phyloP scores from a whole-genome alignment of 2,888 invertebrate genomes.

The Copidosoma aretas region DNA sequence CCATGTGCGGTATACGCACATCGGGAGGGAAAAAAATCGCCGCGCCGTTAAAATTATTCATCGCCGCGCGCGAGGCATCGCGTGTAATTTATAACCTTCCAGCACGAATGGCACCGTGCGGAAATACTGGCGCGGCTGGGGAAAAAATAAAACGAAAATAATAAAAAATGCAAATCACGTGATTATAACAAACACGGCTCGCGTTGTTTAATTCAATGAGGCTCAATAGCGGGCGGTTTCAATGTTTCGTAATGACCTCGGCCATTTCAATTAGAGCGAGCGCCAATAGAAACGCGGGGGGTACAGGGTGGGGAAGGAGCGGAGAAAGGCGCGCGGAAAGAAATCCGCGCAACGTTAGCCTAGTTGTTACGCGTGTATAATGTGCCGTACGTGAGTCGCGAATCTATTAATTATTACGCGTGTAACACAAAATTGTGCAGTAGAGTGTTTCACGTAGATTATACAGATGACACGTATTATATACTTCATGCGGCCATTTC shows the following conservation, averaged over 20 bases:
- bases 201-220: slow-evolving; percentile 18
- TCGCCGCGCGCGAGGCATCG: not conserved
- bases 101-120: no score
- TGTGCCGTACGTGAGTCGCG: not conserved
- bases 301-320: not conserved
- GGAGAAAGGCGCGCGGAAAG: not conserved
- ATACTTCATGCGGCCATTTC: not conserved
- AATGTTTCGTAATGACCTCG: slow-evolving; percentile 18
- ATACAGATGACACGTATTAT: slow-evolving; percentile 21
- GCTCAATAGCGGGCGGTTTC: not conserved
- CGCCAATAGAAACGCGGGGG: not conserved
- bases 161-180: no score
- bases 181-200: no score
- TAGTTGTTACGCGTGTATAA: no score
- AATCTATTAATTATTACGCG: slow-evolving; percentile 21
- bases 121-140: no score
- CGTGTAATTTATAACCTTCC: no score
- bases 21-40: no score
- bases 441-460: slow-evolving; percentile 27
- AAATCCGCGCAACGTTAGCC: no score
- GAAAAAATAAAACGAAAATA: no score
- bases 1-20: no score
- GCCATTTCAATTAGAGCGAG: slow-evolving; percentile 20
- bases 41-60: no score
- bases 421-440: slow-evolving; percentile 27